phyloP scores from a whole-genome alignment of 2,888 invertebrate species.

The Caenorhabditis japonica region DNA sequence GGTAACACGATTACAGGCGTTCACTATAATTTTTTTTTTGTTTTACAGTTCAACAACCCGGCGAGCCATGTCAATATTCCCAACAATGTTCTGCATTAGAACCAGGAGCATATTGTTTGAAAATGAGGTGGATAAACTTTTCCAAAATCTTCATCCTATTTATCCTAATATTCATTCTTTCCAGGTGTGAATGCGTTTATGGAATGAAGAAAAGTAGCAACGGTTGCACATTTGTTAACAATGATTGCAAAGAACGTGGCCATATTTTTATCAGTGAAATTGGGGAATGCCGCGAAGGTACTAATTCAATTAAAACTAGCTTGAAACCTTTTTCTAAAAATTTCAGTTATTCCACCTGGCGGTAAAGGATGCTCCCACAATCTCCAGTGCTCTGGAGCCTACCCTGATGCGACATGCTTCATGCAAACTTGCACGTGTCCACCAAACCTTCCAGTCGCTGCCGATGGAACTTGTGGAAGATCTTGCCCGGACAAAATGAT shows the following conservation, averaged over 20 bases:
- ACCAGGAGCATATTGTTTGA: constrained; percentile 75
- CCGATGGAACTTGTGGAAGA: constrained; percentile 77
- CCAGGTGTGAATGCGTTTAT: constrained; percentile 74
- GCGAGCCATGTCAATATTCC: constrained; percentile 77
- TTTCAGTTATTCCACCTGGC: constrained; percentile 76
- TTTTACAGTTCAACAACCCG: constrained; percentile 71
- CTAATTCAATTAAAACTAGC: constrained; percentile 2
- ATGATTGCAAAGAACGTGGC: constrained; percentile 74
- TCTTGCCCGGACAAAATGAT: constrained; percentile 70
- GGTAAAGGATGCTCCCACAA: constrained; percentile 75
- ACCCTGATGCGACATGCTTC: constrained; percentile 64
- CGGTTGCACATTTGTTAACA: constrained; percentile 76
- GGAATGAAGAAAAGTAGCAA: constrained; percentile 74
- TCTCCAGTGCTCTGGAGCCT: constrained; percentile 75
- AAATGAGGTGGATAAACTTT: constrained; percentile 45
- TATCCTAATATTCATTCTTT: background rate
- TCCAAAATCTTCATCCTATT: background rate
- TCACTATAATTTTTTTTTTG: constrained; percentile 1
- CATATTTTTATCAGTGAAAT: constrained; percentile 76
- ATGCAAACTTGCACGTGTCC: constrained; percentile 76
- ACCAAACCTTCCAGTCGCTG: constrained; percentile 70
- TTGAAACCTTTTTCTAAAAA: no score
- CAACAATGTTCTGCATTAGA: constrained; percentile 77
- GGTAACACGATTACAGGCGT: no score
- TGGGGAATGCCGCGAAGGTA: constrained; percentile 76